Percentiles rank a stretch among this genome's conserved stretches.
phyloP scores from a whole-genome alignment of 2,888 invertebrate species.

The Cerastis rubricosa region DNA sequence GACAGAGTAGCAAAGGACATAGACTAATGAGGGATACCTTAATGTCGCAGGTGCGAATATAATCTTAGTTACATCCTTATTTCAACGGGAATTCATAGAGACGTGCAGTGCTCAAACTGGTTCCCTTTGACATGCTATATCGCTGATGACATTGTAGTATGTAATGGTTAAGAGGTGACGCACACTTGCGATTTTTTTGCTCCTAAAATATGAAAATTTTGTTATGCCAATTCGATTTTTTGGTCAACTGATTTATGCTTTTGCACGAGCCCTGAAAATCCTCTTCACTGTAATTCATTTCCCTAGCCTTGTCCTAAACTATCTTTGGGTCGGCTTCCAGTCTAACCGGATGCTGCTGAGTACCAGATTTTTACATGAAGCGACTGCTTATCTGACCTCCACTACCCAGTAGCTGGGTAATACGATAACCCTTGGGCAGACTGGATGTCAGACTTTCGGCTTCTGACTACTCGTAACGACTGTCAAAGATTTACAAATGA shows the following conservation, averaged over 20 bases:
- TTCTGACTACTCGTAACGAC: no score
- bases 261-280: not conserved
- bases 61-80: conserved; percentile 42
- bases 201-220: no score
- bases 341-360: no score
- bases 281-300: not conserved
- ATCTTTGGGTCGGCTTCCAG: no score
- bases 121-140: conserved; percentile 53
- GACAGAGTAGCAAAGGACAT: conserved; percentile 4
- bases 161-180: conserved; percentile 13
- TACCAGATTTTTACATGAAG: no score
- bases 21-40: conserved; percentile 38
- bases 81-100: conserved; percentile 38
- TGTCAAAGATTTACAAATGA: no score
- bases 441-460: no score
- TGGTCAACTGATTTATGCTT: not conserved
- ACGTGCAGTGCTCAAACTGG: conserved; percentile 35
- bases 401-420: no score
- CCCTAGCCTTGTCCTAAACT: no score
- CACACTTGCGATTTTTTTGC: conserved; percentile 1
- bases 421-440: no score
- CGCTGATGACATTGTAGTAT: conserved; percentile 51
- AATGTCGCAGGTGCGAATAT: conserved; percentile 29
- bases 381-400: no score
- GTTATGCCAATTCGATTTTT: not conserved